Base-by-base conservation (phyloP, 1,140 invertebrate genomes). In the Drosophila ambigua region DNA sequence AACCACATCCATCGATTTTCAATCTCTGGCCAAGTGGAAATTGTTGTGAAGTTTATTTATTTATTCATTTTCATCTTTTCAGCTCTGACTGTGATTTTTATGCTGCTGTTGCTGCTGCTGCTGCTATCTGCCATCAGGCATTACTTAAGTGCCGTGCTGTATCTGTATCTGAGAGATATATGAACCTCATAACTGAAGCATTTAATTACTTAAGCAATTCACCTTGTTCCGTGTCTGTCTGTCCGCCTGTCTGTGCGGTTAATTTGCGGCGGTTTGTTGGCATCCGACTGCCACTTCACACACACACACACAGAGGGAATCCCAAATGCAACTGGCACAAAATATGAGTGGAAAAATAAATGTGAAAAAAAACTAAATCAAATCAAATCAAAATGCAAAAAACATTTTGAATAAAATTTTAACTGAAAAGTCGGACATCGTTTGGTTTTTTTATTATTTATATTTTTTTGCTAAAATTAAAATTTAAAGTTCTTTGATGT, bases 161-260 rank as follows among this genome's bases (percentile, higher is more conserved):
- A 20, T 20, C 20, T 20, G 1, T 4, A 39, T 13, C 35, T 39
- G 35, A 39, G 35, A 39, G 35, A 35, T 35, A 11, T 35, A 35
- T 28, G 43, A 43, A 35, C 44, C 35, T 43, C 65, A 69, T 69
- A 50, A 8, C 50, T 48, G 16, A 23, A 44, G 11, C 43, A 75
- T 65, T 75, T 74, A 75, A 75, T 75, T 75, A 75, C 72, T 75
- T 75, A 75, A 75, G 72, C 43, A 66, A 74, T 66, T 39, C 8
- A 23, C 8, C 11, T 4, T 4, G 8, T 9, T 28, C 24, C 24
- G 64, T 52, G 28, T 23, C 2, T 4, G 24, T 4, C 4, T 15
- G 13, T 48, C 31, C 0, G 9, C 16, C 11, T 24, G 20, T 31
- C 11, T 41, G 9, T 52, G 51, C 31, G 51, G 55, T 26, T 13